A percentile compares a stretch with the other conserved stretches of the same genome.
These are phyloP conservation scores for Tenthredo scrophulariae DNA, from an alignment of 2,888 invertebrate species.

Conservation along the genomic window DNA sequence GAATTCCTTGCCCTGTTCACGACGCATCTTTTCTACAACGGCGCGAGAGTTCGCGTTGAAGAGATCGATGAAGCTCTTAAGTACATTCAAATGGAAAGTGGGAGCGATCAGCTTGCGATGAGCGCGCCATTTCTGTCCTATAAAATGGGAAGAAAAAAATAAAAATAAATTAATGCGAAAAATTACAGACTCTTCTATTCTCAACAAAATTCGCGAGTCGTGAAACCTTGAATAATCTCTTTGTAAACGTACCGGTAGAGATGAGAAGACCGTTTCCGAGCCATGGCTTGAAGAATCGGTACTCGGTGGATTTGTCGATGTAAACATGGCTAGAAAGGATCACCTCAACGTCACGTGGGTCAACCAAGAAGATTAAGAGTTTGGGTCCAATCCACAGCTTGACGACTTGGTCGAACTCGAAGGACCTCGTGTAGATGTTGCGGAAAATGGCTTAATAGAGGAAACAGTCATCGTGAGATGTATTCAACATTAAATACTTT, in stretches of 20 bases:
- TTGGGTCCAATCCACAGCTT: conserved; percentile 90
- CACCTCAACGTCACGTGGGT: conserved; percentile 89
- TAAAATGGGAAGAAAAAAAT: conserved; percentile 44
- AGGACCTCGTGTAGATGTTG: conserved; percentile 81
- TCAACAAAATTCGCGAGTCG: neutral
- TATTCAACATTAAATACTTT: neutral
- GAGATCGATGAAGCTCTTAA: conserved; percentile 91
- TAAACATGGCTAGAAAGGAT: conserved; percentile 89
- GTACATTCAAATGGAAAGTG: conserved; percentile 92
- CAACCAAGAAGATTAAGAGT: conserved; percentile 86
- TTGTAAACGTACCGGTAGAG: conserved; percentile 83
- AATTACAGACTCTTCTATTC: neutral
- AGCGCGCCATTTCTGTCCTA: conserved; percentile 91
- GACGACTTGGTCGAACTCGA: conserved; percentile 81
- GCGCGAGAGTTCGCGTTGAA: conserved; percentile 91
- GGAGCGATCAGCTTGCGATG: conserved; percentile 93
- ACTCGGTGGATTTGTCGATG: conserved; percentile 90
- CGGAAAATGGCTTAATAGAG: conserved; percentile 84
- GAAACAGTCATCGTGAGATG: neutral
- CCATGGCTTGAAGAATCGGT: conserved; percentile 91
- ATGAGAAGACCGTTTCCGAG: conserved; percentile 90
- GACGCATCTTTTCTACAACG: conserved; percentile 86
- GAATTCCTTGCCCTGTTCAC: conserved; percentile 85
- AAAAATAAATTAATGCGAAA: neutral
- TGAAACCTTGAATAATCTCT: neutral